A percentile compares a stretch with the other conserved stretches of the same genome.
Evolutionary conservation across 1,140 invertebrate genomes (phyloP).

Genomic region (Ylistrum balloti): DNA sequence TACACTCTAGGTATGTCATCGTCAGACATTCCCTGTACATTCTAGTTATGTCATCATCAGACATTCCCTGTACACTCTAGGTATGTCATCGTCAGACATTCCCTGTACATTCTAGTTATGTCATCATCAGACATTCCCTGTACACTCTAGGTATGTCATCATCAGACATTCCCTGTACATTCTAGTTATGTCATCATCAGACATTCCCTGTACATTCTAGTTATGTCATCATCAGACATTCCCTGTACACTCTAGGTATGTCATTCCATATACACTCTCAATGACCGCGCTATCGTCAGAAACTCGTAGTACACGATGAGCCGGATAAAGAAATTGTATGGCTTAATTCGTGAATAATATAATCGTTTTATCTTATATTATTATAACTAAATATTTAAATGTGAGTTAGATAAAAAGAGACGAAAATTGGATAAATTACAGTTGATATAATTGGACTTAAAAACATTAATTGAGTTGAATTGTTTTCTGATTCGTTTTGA

Average conservation of each 20-base stretch:
- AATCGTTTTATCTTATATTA: no score
- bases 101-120: background rate
- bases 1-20: background rate
- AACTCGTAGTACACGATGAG: background rate
- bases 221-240: constrained; percentile 3
- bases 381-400: no score
- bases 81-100: constrained; percentile 1
- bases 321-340: no score
- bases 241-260: background rate
- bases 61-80: background rate
- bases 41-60: background rate
- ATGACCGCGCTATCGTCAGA: background rate
- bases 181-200: background rate
- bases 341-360: no score
- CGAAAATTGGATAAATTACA: no score
- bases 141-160: background rate
- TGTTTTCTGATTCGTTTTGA: no score
- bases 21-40: background rate
- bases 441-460: no score
- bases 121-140: background rate
- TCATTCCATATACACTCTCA: background rate
- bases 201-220: background rate
- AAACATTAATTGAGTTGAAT: no score
- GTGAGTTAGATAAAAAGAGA: no score
- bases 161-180: background rate